phyloP scores from a whole-genome alignment of 2,888 invertebrate species.

The Chromoteleia sp. region DNA sequence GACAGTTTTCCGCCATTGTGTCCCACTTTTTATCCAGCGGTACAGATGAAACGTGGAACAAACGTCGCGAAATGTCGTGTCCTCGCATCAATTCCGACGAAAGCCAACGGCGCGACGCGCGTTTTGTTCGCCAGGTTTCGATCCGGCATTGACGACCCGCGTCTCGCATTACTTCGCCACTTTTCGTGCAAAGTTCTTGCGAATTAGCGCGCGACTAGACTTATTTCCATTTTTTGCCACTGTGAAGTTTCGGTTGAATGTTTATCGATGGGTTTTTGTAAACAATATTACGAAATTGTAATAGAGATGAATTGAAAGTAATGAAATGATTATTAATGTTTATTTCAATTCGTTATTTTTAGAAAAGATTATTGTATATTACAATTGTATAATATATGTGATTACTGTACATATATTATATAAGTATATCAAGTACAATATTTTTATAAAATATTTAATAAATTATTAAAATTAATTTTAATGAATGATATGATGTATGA shows the following conservation, averaged over 20 bases:
- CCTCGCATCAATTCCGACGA: conserved; percentile 23
- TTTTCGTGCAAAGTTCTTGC: conserved; percentile 42
- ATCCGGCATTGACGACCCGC: background rate
- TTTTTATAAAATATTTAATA: no score
- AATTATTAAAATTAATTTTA: no score
- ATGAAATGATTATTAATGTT: no score
- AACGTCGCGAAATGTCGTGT: conserved; percentile 28
- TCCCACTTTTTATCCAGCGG: conserved; percentile 35
- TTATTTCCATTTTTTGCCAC: conserved; percentile 45
- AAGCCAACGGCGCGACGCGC: background rate
- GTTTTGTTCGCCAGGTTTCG: conserved; percentile 34
- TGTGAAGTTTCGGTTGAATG: conserved; percentile 9
- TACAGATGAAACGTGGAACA: conserved; percentile 33
- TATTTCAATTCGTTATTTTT: no score
- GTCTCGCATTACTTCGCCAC: conserved; percentile 37
- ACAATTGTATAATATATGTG: no score
- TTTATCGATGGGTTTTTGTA: conserved; percentile 55
- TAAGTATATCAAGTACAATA: no score
- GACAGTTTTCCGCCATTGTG: conserved; percentile 61
- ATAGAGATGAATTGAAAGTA: no score
- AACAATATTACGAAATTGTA: no score
- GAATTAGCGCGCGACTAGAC: conserved; percentile 38
- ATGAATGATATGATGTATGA: no score
- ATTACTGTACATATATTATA: no score
- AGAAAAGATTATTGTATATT: conserved; percentile 41